A percentile compares a stretch with the other conserved stretches of the same genome.
Evolutionary conservation across 2,113 vertebrate species (phyloP).

Genomic region (Menidia beryllina): DNA sequence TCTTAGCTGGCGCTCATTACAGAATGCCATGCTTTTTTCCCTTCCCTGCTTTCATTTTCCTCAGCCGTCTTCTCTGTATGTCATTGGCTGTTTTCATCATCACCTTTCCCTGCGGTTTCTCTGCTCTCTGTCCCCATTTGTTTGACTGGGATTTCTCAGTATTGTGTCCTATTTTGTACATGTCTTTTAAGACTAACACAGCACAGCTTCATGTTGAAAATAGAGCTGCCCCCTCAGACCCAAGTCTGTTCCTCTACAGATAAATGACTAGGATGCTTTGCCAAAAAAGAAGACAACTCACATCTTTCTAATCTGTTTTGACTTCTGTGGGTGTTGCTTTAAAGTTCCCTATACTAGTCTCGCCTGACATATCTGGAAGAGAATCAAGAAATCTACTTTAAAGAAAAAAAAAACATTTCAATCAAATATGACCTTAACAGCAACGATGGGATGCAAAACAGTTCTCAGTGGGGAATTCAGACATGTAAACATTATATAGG

Average conservation of each 20-base stretch:
- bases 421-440: conserved; percentile 39
- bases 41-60: conserved; percentile 32
- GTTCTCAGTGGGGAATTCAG: not conserved
- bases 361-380: conserved; percentile 13
- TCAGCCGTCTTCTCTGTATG: conserved; percentile 33
- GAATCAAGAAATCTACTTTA: conserved; percentile 44
- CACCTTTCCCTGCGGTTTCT: conserved; percentile 37
- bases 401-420: conserved; percentile 40
- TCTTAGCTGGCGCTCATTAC: conserved; percentile 73
- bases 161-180: not conserved
- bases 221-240: conserved; percentile 36
- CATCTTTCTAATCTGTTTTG: conserved; percentile 48
- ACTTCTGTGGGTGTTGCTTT: conserved; percentile 40
- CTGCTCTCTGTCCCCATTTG: conserved; percentile 24
- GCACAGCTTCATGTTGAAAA: conserved; percentile 38
- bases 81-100: conserved; percentile 66
- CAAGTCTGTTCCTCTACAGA: conserved; percentile 20
- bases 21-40: conserved; percentile 43
- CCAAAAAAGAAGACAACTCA: not conserved
- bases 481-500: not conserved
- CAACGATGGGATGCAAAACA: conserved; percentile 12
- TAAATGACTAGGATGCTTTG: conserved; percentile 28
- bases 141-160: conserved; percentile 27
- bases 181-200: conserved; percentile 31
- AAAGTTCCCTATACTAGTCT: conserved; percentile 33